Conservation (phyloP, 2,888 invertebrate genomes). For the Eupeodes luniger region DNA sequence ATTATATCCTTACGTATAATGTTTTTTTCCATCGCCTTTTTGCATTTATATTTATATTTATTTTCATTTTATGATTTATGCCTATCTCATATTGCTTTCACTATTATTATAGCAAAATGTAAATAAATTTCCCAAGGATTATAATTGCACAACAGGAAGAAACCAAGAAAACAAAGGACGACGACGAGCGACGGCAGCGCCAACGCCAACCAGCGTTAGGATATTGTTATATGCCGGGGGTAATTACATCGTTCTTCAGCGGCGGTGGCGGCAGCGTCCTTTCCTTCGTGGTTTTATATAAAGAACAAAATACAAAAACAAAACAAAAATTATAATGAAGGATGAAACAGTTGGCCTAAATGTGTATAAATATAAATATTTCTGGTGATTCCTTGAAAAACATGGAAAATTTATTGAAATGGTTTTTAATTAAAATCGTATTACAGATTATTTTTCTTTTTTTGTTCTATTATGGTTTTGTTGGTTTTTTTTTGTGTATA, state of each 20-base stretch:
- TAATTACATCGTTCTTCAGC: conserved; percentile 27
- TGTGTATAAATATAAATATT: conserved; percentile 26
- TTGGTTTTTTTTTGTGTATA: background rate
- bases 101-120: conserved; percentile 31
- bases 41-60: conserved; percentile 49
- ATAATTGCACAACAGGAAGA: conserved; percentile 51
- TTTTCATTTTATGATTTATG: conserved; percentile 52
- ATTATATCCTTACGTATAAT: conserved; percentile 27
- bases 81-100: conserved; percentile 45
- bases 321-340: background rate
- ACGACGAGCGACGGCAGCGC: background rate
- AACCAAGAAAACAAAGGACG: conserved; percentile 57
- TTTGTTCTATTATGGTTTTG: background rate
- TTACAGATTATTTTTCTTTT: conserved; percentile 22
- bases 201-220: conserved; percentile 2
- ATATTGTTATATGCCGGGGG: conserved; percentile 17
- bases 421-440: conserved; percentile 62
- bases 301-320: background rate
- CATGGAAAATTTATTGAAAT: conserved; percentile 52
- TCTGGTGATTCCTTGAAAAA: conserved; percentile 36
- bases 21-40: conserved; percentile 39
- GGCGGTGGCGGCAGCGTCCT: background rate
- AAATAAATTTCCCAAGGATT: conserved; percentile 67
- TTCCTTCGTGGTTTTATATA: conserved; percentile 4
- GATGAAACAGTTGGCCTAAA: conserved; percentile 40